Base-by-base conservation (phyloP, 2,113 vertebrate species). In the Gadus macrocephalus region DNA sequence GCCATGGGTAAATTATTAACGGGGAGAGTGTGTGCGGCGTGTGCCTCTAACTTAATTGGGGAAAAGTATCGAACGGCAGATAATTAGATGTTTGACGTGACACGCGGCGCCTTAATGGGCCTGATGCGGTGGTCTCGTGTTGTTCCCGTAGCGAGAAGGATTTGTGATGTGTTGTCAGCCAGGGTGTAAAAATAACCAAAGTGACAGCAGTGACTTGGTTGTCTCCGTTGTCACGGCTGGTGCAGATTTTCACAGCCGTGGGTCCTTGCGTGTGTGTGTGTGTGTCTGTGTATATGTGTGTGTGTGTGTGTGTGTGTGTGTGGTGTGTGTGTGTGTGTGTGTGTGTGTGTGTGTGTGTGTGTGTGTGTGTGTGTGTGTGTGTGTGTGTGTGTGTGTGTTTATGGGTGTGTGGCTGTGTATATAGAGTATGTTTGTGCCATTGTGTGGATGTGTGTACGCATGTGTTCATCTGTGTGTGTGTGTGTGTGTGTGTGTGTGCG, bases 191-290 rank as follows among this genome's bases (percentile, higher is more conserved):
- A 91, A 91, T 91, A 91, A 89, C 89, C 85, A 87, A 90, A 89
- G 86, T 91, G 89, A 91, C 89, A 90, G 88, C 86, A 89, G 84
- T 88, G 90, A 89, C 90, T 91, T 88, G 86, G 87, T 90, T 91
- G 90, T 89, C 86, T 88, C 83, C 85, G 87, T 88, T 88, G 87
- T 86, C 84, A 86, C 84, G 85, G 88, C 85, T 88, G 86, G 86
- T 88, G 88, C 74, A 78, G 86, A 89, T 90, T 88, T 90, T 89
- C 86, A 87, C 87, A 90, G 86, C 80, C 88, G 80, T 86, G 81
- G 87, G 83, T 88, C 89, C 81, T 85, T 61, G 67, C 58, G 67
- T 69, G 27, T 68, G 56, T 35, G 56, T 60, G 31, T 35, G 31
- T 35, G 31, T 35, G 31, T 35, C 4, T 35, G 31, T 35, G 31